Evolutionary conservation across 2,888 invertebrate genomes (phyloP), one percentile per base, ranked within the genome.

Genomic region (Eupithecia exiguata): DNA sequence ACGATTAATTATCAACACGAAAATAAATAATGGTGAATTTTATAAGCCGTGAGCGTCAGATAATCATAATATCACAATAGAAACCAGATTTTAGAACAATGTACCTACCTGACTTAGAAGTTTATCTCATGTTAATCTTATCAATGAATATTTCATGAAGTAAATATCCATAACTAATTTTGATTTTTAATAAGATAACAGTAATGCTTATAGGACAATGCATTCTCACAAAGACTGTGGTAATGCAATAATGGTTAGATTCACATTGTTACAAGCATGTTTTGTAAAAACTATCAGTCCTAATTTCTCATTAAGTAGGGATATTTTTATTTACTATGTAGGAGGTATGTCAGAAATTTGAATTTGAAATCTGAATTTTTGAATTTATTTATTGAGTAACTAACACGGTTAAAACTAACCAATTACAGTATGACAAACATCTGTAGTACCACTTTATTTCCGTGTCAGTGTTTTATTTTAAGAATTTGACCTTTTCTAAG

Each of bases 181-280:
- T 46, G 36, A 43, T 62, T 43, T 67, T 40, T 73, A 69, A 78
- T 78, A 72, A 70, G 75, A 75, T 77, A 75, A 72, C 21, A 25
- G 58, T 58, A 25, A 58, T 76, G 43, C 75, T 74, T 73, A 62
- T 77, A 72, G 72, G 72, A 78, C 78, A 80, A 77, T 77, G 69
- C 36, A 77, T 78, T 77, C 75, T 76, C 75, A 80, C 74, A 75
- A 71, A 76, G 53, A 61, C 68, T 66, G 68, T 53, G 69, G 25
- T 58, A 68, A 76, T 61, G 69, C 74, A 74, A 74, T 71, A 77
- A 73, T 79, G 62, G 18, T 35, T 70, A 66, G 58, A 69, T 61
- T 71, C 68, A 74, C 58, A 71, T 69, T 49, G 18, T 69, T 72
- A 68, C 6, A 7, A 18, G 18, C 61, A 35, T 7, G 35, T 62